A percentile compares a stretch with the other conserved stretches of the same genome.
Evolutionary conservation across 2,888 invertebrate genomes (phyloP).

Genomic region (Lampropteryx suffumata): DNA sequence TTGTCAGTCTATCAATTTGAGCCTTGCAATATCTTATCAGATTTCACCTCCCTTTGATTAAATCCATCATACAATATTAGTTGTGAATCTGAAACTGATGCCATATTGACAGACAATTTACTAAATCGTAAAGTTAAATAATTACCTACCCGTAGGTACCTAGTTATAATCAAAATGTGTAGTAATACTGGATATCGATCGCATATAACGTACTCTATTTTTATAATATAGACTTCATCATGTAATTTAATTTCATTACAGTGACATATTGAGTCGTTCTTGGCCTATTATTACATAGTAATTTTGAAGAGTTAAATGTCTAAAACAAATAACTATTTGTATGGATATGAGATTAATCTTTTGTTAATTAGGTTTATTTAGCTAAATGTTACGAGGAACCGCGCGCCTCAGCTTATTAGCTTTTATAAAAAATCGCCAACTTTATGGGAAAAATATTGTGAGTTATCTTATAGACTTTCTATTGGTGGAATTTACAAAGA

Average conservation of each 20-base stretch:
- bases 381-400: slow-evolving; percentile 51
- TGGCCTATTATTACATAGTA: slow-evolving; percentile 3
- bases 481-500: slow-evolving; percentile 23
- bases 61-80: neutral
- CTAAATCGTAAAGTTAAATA: neutral
- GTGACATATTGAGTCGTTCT: neutral
- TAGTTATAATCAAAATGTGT: slow-evolving; percentile 4
- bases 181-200: slow-evolving; percentile 8
- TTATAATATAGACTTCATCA: slow-evolving; percentile 17
- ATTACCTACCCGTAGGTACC: neutral
- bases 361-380: neutral
- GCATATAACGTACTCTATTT: slow-evolving; percentile 14
- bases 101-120: neutral
- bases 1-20: no score
- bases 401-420: slow-evolving; percentile 57
- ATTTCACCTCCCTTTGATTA: no score
- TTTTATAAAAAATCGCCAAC: slow-evolving; percentile 35
- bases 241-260: neutral
- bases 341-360: no score
- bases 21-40: no score
- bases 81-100: slow-evolving; percentile 3
- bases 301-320: neutral
- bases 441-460: slow-evolving; percentile 14
- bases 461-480: slow-evolving; percentile 35
- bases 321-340: neutral